Evolutionary conservation across 2,888 invertebrate genomes (phyloP).

Genomic region (Morpho helenor): DNA sequence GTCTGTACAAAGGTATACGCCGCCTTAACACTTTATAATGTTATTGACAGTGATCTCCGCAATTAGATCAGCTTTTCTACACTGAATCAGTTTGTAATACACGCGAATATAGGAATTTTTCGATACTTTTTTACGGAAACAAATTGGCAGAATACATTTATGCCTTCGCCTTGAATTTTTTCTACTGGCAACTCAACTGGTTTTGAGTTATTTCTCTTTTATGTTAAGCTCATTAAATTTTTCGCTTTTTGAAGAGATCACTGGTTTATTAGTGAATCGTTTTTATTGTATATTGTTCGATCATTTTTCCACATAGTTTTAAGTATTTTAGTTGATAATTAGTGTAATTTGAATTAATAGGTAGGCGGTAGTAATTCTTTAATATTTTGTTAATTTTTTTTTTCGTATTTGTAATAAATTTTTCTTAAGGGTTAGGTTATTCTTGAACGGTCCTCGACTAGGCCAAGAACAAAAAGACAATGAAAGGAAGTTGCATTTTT

Average conservation of each 20-base stretch:
- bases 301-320: conserved; percentile 74
- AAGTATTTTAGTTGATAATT: conserved; percentile 73
- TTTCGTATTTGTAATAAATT: conserved; percentile 68
- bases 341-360: conserved; percentile 74
- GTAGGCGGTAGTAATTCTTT: conserved; percentile 73
- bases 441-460: conserved; percentile 62
- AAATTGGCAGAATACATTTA: conserved; percentile 8
- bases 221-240: conserved; percentile 6
- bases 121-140: conserved; percentile 22
- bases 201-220: conserved; percentile 1
- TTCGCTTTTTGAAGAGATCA: conserved; percentile 43
- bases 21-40: conserved; percentile 70
- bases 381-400: conserved; percentile 73
- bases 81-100: conserved; percentile 13
- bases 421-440: conserved; percentile 65
- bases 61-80: conserved; percentile 19
- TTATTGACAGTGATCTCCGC: conserved; percentile 62
- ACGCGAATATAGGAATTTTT: conserved; percentile 13
- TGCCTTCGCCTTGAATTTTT: conserved; percentile 17
- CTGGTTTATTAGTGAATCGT: conserved; percentile 74
- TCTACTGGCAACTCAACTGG: conserved; percentile 17
- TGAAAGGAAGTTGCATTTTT: conserved; percentile 73
- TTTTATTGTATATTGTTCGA: conserved; percentile 78
- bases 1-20: conserved; percentile 77
- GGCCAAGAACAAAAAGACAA: conserved; percentile 73